These are phyloP conservation scores for Tetragonisca angustula DNA, from an alignment of 2,888 invertebrate genomes.

Conservation along the genomic window DNA sequence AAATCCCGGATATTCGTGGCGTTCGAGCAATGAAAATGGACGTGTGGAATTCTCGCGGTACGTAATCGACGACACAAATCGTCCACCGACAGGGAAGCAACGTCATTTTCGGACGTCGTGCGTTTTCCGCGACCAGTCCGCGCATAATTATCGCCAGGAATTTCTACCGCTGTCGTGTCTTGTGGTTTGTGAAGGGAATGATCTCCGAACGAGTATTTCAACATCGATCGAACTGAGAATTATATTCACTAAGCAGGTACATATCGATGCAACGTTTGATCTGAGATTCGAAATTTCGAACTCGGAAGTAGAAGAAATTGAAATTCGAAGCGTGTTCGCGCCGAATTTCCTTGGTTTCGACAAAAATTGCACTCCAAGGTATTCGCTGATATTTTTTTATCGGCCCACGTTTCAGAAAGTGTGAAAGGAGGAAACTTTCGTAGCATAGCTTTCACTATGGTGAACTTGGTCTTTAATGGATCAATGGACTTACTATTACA, in stretches of 20 bases:
- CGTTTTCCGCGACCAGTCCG: constrained; percentile 39
- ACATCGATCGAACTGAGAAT: no score
- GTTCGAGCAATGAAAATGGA: constrained; percentile 58
- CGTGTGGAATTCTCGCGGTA: constrained; percentile 52
- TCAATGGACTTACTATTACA: no score
- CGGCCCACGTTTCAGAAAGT: no score
- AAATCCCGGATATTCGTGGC: constrained; percentile 56
- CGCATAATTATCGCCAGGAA: not conserved
- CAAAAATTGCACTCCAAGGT: no score
- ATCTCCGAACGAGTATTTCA: no score
- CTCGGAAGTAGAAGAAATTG: not conserved
- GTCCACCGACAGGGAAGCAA: constrained; percentile 45
- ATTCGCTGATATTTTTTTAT: no score
- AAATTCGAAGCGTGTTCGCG: not conserved
- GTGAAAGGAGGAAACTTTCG: no score
- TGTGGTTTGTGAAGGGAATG: not conserved
- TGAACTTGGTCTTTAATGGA: no score
- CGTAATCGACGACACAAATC: constrained; percentile 50
- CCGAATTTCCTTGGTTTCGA: not conserved
- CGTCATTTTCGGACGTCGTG: constrained; percentile 57
- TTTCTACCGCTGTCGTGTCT: not conserved
- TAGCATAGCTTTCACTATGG: no score
- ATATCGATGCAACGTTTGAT: not conserved
- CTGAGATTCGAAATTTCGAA: not conserved
- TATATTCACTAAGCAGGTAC: no score